A percentile compares a stretch with the other conserved stretches of the same genome.
Evolutionary conservation across 2,113 vertebrate species (phyloP).

Genomic region (Falco punctatus): DNA sequence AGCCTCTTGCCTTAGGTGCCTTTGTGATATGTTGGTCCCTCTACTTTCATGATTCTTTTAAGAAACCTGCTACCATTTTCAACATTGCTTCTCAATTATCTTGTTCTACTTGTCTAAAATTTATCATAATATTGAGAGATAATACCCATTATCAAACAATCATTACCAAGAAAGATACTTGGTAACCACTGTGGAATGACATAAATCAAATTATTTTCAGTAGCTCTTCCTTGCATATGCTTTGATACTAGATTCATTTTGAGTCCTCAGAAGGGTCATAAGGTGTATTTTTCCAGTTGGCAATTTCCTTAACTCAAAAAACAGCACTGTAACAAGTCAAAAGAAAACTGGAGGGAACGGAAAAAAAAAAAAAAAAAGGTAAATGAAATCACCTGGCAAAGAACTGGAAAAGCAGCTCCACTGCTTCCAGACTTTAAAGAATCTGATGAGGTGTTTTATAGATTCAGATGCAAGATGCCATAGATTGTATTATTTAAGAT

Average conservation of each 20-base stretch:
- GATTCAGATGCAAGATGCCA: not conserved
- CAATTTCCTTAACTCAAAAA: not conserved
- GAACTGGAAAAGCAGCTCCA: not conserved
- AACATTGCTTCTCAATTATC: not conserved
- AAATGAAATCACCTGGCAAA: not conserved
- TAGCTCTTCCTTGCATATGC: not conserved
- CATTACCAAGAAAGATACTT: not conserved
- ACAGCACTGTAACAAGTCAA: not conserved
- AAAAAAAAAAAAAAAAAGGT: not conserved
- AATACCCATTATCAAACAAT: not conserved
- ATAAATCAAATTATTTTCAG: not conserved
- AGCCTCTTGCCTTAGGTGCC: not conserved
- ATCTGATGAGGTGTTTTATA: not conserved
- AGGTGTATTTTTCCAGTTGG: not conserved
- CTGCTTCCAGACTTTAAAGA: not conserved
- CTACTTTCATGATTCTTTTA: not conserved
- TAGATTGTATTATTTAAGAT: not conserved
- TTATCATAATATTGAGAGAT: not conserved
- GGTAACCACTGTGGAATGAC: not conserved
- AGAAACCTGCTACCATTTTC: not conserved
- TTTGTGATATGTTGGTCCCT: not conserved
- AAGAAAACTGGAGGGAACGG: not conserved
- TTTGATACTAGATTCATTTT: not conserved
- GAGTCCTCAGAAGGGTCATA: not conserved
- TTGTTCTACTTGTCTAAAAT: not conserved